phyloP scores from a whole-genome alignment of 2,113 vertebrate species.

The Mobula birostris region DNA sequence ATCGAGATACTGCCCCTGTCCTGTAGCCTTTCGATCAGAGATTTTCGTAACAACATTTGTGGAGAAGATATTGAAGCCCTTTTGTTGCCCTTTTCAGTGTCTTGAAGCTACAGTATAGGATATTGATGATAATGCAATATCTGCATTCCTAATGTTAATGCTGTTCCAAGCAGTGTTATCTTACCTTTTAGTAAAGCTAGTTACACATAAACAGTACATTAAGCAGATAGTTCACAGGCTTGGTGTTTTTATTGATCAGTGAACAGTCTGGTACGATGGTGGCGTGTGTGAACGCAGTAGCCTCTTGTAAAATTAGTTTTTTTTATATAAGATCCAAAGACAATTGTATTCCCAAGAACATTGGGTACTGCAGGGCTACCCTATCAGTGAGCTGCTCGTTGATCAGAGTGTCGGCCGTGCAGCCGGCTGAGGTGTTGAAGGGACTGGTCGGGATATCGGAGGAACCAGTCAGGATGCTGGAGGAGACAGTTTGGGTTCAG shows the following conservation, averaged over 20 bases:
- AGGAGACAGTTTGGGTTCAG: too few relatives aligned
- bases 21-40: background rate
- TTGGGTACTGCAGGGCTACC: too few relatives aligned
- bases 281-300: too few relatives aligned
- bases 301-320: too few relatives aligned
- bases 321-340: too few relatives aligned
- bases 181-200: background rate
- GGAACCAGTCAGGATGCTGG: too few relatives aligned
- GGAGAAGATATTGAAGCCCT: background rate
- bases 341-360: too few relatives aligned
- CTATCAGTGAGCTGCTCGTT: too few relatives aligned
- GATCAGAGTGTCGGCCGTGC: too few relatives aligned
- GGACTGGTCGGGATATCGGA: too few relatives aligned
- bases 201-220: background rate
- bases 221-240: background rate
- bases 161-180: background rate
- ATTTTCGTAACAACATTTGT: background rate
- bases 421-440: too few relatives aligned
- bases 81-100: background rate
- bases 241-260: background rate
- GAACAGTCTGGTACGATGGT: background rate
- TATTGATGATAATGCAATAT: background rate
- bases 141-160: background rate
- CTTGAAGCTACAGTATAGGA: background rate
- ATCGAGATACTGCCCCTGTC: background rate